These are phyloP conservation scores for Alosa alosa DNA, from an alignment of 2,113 vertebrate species.

Conservation along the genomic window DNA sequence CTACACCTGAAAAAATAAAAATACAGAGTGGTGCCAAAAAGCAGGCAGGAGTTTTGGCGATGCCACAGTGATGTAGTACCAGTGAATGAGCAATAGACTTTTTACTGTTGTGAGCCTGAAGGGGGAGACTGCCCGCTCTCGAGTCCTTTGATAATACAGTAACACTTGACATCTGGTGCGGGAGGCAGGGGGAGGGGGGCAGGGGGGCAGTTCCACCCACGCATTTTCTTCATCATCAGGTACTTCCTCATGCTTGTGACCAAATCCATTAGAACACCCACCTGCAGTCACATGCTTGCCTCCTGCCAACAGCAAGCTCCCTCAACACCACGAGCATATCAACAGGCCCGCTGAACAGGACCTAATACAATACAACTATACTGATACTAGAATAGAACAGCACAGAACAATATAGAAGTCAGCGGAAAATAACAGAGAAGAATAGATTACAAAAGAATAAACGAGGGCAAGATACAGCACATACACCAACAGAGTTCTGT, in stretches of 20 bases:
- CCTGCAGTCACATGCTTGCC: conserved; percentile 53
- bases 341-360: neutral
- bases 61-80: neutral
- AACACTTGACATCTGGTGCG: conserved; percentile 63
- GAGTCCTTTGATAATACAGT: conserved; percentile 54
- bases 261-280: conserved; percentile 64
- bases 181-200: conserved; percentile 13
- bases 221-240: conserved; percentile 63
- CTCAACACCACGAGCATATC: neutral
- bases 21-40: neutral
- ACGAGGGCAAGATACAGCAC: neutral
- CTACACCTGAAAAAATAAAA: neutral
- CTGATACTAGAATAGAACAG: neutral
- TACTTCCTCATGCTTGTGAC: conserved; percentile 65
- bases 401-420: neutral
- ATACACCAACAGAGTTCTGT: neutral
- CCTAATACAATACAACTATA: neutral
- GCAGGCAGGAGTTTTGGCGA: neutral
- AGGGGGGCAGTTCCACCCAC: conserved; percentile 57
- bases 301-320: neutral
- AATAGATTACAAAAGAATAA: neutral
- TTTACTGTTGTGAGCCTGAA: conserved; percentile 29
- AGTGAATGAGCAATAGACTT: conserved; percentile 37
- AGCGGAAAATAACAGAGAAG: no score
- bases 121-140: conserved; percentile 41